Base-by-base conservation (phyloP, 2,888 invertebrate genomes). In the Autographa pulchrina region DNA sequence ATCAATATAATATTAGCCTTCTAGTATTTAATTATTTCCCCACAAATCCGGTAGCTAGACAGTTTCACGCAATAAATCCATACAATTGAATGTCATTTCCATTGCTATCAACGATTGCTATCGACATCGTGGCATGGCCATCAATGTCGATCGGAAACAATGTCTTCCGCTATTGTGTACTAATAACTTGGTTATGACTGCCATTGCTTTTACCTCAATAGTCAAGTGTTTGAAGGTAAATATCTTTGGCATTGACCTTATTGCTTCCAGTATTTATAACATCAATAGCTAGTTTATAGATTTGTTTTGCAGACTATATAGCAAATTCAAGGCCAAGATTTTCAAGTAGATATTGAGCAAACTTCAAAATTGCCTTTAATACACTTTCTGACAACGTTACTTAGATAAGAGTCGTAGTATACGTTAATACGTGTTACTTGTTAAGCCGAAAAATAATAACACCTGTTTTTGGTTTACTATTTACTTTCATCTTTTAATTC, bases 171-270 rank as follows among this genome's bases (percentile, higher is more conserved):
- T 25, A 31, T 56, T 62, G 31, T 38, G 14, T 9, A 48, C n/a
- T 62, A 54, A 66, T 66, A 52, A 48, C 52, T 65, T 48, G n/a
- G 48, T 48, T 48, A n/a, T 48, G n/a, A 48, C 0, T n/a, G 54
- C 13, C 62, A 67, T 65, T 41, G 70, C 35, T 14, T 70, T 67
- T 59, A 68, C 64, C 81, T 77, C 63, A 60, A 59, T 35, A 61
- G 70, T 80, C 52, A 31, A 63, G 31, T 41, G 35, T 64, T 61
- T 70, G 75, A 61, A 52, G 58, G 16, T 48, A 16, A 62, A 66
- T 65, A 16, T 31, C 20, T 62, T 65, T 67, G 66, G 13, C 75
- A 61, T 72, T 79, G 82, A 67, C 75, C 72, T 70, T 68, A 56
- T 65, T 81, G 25, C 54, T 54, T 59, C 61, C 13, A 56, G 16